Evolutionary conservation across 2,113 vertebrate genomes (phyloP), one percentile per base, ranked within the genome.

Genomic region (Tenrec ecaudatus): DNA sequence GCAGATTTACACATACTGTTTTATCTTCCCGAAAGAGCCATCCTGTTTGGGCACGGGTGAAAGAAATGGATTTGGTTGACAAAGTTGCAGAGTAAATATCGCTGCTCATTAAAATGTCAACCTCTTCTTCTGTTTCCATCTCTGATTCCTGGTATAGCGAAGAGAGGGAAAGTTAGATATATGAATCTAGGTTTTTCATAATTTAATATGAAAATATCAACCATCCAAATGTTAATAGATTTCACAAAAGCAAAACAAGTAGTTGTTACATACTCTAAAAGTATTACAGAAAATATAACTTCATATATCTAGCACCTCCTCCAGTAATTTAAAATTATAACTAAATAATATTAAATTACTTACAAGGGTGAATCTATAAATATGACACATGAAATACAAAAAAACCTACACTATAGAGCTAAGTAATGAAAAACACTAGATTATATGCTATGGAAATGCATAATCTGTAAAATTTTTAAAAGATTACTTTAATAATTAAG

Each of bases 11-110:
- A 96, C 98, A 94, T 91, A 99, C 99, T 96, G 99, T 99, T 98
- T 99, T 99, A 98, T 99, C 99, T 97, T 99, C 99, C 94, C 99
- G 97, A 97, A 99, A 99, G 93, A 99, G 99, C 99, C 99, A 99
- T 62, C 99, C 99, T 0, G 98, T 99, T 97, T 99, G 99, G 33
- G 99, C 99, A 95, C 99, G 98, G 0, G 99, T 98, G 97, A 99
- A 99, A 29, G 99, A 99, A 96, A 99, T 99, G 88, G 99, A 99
- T 97, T 99, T 99, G 96, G 99, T 99, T 97, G 99, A 99, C 95
- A 99, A 98, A 0, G 99, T 99, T 96, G 99, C 99, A 0, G 99
- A 99, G 98, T 99, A 99, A 95, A 99, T 99, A 82, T 99, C 99
- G 2, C 99, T 99, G 98, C 99, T 99, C 99, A 99, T 99, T 97